Evolutionary conservation across 1,140 invertebrate species (phyloP).

Genomic region (Diachasma alloeum): DNA sequence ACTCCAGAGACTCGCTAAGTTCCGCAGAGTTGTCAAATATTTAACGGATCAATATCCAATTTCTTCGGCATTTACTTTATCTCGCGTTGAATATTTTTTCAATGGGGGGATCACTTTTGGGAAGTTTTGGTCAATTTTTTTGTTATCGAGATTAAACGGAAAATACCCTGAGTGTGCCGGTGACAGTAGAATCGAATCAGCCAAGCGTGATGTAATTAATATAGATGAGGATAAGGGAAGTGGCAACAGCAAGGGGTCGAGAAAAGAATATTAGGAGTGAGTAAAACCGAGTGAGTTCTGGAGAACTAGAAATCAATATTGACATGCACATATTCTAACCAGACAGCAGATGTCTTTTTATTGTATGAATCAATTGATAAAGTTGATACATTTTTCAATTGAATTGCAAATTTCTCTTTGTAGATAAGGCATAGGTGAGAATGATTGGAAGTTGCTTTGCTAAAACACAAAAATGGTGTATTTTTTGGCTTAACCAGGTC

Average conservation of each 20-base stretch:
- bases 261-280: neutral
- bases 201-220: slow-evolving; percentile 50
- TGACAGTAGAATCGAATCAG: slow-evolving; percentile 39
- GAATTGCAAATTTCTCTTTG: too few species aligned
- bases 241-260: neutral
- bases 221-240: slow-evolving; percentile 37
- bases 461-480: too few species aligned
- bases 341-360: too few species aligned
- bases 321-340: neutral
- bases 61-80: neutral
- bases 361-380: too few species aligned
- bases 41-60: slow-evolving; percentile 23
- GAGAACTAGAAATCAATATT: neutral
- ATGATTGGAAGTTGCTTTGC: too few species aligned
- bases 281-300: neutral
- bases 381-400: too few species aligned
- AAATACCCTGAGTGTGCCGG: slow-evolving; percentile 18
- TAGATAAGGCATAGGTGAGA: too few species aligned
- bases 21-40: slow-evolving; percentile 51
- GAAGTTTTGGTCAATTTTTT: neutral
- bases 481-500: too few species aligned
- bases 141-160: neutral
- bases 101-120: neutral
- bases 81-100: neutral
- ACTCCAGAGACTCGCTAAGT: slow-evolving; percentile 44